A percentile compares a stretch with the other conserved stretches of the same genome.
Conservation (phyloP, 2,797 vertebrate species). For the Poecile montanus region DNA sequence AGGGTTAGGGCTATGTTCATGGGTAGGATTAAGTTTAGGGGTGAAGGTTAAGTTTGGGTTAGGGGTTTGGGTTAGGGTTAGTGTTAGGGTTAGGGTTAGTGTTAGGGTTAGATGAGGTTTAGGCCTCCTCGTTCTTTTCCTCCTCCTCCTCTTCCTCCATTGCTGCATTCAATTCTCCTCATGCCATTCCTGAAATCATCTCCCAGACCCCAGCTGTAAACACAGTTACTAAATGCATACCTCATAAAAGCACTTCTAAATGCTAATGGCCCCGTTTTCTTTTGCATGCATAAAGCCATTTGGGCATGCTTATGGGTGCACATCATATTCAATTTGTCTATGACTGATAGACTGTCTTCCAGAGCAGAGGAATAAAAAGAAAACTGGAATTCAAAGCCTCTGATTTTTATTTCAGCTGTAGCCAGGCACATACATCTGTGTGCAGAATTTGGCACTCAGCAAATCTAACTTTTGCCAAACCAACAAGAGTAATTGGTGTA, state of each 20-base stretch:
- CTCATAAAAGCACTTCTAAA: slow-evolving; percentile 44
- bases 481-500: slow-evolving; percentile 31
- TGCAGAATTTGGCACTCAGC: slow-evolving; percentile 44
- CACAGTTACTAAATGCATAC: slow-evolving; percentile 42
- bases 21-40: too few species aligned
- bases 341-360: slow-evolving; percentile 60
- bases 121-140: background rate
- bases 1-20: too few species aligned
- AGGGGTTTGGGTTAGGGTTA: background rate
- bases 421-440: slow-evolving; percentile 67
- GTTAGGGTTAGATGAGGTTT: background rate
- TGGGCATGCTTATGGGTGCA: background rate
- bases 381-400: slow-evolving; percentile 68
- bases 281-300: slow-evolving; percentile 20
- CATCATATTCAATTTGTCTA: background rate
- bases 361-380: slow-evolving; percentile 46
- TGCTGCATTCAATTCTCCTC: background rate
- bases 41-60: background rate
- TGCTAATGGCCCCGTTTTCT: slow-evolving; percentile 7
- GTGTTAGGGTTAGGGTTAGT: background rate
- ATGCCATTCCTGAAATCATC: background rate
- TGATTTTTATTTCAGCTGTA: slow-evolving; percentile 71
- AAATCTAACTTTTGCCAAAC: slow-evolving; percentile 49
- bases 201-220: slow-evolving; percentile 30
- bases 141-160: background rate